phyloP scores from a whole-genome alignment of 1,140 invertebrate species.

The Mamestra configurata region DNA sequence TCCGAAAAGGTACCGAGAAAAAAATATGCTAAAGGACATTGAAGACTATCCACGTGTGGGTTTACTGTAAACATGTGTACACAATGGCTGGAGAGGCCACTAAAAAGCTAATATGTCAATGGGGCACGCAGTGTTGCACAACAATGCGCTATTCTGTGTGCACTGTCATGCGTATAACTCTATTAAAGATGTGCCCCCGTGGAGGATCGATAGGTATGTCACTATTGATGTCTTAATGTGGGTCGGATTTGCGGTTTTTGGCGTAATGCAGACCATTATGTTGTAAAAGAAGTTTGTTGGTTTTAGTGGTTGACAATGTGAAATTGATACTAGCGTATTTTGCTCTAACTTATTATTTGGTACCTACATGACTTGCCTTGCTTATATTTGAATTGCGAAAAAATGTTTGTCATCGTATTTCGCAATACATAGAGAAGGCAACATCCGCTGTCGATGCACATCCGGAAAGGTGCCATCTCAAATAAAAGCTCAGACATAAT shows the following conservation, averaged over 20 bases:
- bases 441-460: conserved; percentile 80
- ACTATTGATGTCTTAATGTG: conserved; percentile 51
- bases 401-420: conserved; percentile 62
- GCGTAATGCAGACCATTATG: conserved; percentile 19
- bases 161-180: conserved; percentile 80
- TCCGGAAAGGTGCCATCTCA: conserved; percentile 84
- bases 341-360: not conserved
- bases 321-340: not conserved
- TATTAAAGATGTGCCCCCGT: conserved; percentile 78
- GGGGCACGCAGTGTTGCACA: conserved; percentile 75
- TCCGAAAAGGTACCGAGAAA: conserved; percentile 34
- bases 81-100: conserved; percentile 68
- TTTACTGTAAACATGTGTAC: conserved; percentile 54
- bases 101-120: conserved; percentile 84
- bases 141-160: conserved; percentile 73
- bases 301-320: not conserved
- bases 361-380: not conserved
- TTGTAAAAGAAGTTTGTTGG: conserved; percentile 7
- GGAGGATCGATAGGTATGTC: conserved; percentile 76
- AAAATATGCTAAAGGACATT: conserved; percentile 31
- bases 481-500: conserved; percentile 82
- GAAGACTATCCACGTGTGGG: conserved; percentile 48
- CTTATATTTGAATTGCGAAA: conserved; percentile 59
- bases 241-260: conserved; percentile 48
- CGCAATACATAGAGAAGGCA: conserved; percentile 67